These are phyloP conservation scores for Campoplex nolae DNA, from an alignment of 2,888 invertebrate species.

Conservation along the genomic window DNA sequence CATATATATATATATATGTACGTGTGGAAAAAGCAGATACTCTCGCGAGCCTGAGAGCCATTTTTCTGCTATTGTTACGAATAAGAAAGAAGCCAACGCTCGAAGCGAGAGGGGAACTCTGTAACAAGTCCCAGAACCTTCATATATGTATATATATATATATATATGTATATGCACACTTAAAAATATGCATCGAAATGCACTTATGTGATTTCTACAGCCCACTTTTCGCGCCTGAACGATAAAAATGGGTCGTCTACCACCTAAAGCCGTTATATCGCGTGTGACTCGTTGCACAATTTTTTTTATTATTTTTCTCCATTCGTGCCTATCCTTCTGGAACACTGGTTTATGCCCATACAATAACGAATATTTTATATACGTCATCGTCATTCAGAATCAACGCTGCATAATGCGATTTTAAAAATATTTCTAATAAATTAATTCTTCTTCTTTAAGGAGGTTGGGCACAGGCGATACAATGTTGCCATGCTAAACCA, in stretches of 20 bases:
- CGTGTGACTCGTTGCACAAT: conserved; percentile 51
- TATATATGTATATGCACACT: background rate
- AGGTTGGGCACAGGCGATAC: no score
- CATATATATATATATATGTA: background rate
- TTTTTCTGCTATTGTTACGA: conserved; percentile 60
- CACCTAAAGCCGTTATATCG: conserved; percentile 35
- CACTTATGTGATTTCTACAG: conserved; percentile 54
- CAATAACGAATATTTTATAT: background rate
- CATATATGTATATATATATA: background rate
- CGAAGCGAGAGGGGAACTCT: conserved; percentile 17
- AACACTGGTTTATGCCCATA: conserved; percentile 18
- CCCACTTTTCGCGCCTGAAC: conserved; percentile 58
- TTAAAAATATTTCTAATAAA: background rate
- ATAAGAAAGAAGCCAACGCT: conserved; percentile 52
- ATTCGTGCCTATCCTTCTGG: conserved; percentile 14
- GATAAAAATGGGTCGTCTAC: conserved; percentile 59
- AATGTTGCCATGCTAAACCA: no score
- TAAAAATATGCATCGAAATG: conserved; percentile 15
- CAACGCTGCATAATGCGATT: background rate
- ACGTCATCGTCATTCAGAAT: conserved; percentile 8
- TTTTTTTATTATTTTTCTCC: background rate
- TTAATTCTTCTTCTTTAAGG: background rate
- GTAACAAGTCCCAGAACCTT: conserved; percentile 34
- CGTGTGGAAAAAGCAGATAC: conserved; percentile 43
- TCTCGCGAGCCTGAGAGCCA: conserved; percentile 57